Evolutionary conservation across 2,113 vertebrate genomes (phyloP).

Genomic region (Esox niger): DNA sequence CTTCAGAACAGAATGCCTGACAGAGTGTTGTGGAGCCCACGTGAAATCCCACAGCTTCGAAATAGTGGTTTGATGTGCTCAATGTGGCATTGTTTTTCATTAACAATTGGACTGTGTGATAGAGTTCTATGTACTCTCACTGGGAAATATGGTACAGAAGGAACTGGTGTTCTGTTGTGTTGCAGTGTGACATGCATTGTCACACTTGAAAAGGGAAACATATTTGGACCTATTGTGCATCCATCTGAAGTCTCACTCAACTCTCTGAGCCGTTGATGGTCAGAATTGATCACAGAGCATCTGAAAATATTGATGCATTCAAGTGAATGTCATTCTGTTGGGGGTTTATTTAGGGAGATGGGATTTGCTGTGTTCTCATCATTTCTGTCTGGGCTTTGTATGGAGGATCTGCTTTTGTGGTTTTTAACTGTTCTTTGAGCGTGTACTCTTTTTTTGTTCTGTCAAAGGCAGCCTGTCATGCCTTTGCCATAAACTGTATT

Average conservation of each 20-base stretch:
- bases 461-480: too few species aligned
- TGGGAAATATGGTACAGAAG: background rate
- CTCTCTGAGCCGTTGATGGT: constrained; percentile 30
- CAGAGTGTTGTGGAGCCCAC: background rate
- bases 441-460: background rate
- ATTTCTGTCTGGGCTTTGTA: background rate
- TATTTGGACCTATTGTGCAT: background rate
- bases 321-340: background rate
- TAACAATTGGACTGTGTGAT: background rate
- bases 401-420: too few species aligned
- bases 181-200: background rate
- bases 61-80: background rate
- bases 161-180: background rate
- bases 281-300: background rate
- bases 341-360: too few species aligned
- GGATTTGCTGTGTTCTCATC: background rate
- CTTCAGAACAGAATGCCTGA: background rate
- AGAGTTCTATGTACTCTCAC: background rate
- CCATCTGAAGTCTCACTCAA: constrained; percentile 19
- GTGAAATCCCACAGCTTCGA: background rate
- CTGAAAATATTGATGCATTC: background rate
- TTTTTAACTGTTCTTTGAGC: too few species aligned
- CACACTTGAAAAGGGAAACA: background rate
- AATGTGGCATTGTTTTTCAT: background rate
- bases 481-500: background rate